A percentile compares a stretch with the other conserved stretches of the same genome.
These are phyloP conservation scores for Conger conger DNA, from an alignment of 2,113 vertebrate genomes.

Conservation along the genomic window DNA sequence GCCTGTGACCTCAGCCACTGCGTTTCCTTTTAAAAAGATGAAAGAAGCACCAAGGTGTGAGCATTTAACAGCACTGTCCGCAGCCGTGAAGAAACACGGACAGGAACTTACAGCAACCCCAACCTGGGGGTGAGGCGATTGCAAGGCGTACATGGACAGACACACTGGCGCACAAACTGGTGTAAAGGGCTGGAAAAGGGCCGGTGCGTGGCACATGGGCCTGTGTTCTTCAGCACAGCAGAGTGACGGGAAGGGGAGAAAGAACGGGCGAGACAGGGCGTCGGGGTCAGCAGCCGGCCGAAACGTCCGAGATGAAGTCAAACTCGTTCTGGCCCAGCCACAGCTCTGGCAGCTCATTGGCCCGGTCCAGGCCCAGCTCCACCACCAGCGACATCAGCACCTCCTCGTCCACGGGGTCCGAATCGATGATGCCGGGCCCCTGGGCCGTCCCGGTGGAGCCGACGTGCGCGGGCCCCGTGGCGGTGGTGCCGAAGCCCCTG, in stretches of 20 bases:
- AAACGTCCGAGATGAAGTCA: constrained; percentile 74
- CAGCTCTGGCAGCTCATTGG: constrained; percentile 80
- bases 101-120: not conserved
- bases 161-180: not conserved
- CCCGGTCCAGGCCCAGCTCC: constrained; percentile 78
- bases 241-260: not conserved
- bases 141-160: not conserved
- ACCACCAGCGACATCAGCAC: constrained; percentile 79
- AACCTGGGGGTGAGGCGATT: not conserved
- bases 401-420: constrained; percentile 78
- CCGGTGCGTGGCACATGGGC: not conserved
- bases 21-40: not conserved
- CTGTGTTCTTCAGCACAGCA: constrained; percentile 10
- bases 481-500: constrained; percentile 46
- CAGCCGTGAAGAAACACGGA: not conserved
- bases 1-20: not conserved
- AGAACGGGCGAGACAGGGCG: not conserved
- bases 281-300: constrained; percentile 48
- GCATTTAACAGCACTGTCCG: not conserved
- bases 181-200: not conserved
- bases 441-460: constrained; percentile 42
- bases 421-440: constrained; percentile 67
- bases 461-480: constrained; percentile 43
- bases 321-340: constrained; percentile 86
- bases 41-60: not conserved